Evolutionary conservation across 2,797 vertebrate species (phyloP), one percentile per base, ranked within the genome.

Genomic region (Propithecus perrieri): DNA sequence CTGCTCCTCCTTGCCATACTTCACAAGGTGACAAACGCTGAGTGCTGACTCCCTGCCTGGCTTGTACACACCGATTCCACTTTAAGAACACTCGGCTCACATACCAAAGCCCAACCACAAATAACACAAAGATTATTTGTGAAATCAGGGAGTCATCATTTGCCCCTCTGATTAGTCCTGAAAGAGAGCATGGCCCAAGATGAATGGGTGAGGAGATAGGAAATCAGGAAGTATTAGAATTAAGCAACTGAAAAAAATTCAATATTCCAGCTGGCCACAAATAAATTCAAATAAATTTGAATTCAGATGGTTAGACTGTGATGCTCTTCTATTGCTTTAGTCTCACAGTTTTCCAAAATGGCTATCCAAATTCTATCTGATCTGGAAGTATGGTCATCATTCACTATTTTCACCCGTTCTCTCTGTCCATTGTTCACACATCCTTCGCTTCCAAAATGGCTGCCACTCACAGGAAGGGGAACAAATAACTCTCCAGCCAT

Each of bases 1-100:
- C 98, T 96, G 96, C 97, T 98, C 98, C 98, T 96, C 97, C 96
- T 94, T 96, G 94, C 92, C 92, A 95, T 98, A 97, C 97, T 97
- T 98, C 98, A 98, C 97, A 98, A 0, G 7, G 98, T 98, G 98
- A 98, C 98, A 98, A 98, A 98, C 96, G 92, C 97, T 84, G 93
- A 95, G 96, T 0, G 0, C 89, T 33, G 96, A 94, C 95, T 98
- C 97, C 97, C 80, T 9, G 46, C 85, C 91, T 7, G 0, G 74
- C 94, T 85, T 63, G 61, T 61, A 81, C 55, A 57, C 33, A 87
- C 81, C 7, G 50, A 88, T 75, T 55, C 91, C 76, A 91, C 12
- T 72, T 85, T 15, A 91, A 75, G 53, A 90, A 76, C 18, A 71
- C 87, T 30, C 35, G 80, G 87, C 91, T 98, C 95, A 85, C 93